Evolutionary conservation across 2,888 invertebrate species (phyloP), one percentile per base, ranked within the genome.

Genomic region (Onthophagus sagittarius): DNA sequence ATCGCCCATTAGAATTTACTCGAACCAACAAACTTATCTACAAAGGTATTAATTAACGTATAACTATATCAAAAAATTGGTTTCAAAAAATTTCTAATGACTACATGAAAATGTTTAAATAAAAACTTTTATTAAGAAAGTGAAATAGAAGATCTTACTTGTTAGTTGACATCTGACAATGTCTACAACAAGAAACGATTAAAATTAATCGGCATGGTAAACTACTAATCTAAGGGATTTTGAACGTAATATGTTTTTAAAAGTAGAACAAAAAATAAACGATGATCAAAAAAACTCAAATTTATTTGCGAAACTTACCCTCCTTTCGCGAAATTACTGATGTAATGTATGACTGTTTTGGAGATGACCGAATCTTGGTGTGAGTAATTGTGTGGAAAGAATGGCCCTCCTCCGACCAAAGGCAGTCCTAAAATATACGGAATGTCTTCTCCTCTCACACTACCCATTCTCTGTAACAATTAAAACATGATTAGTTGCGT

Each of bases 351-450:
- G 83, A 95, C 91, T 62, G 93, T 88, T 82, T 91, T 91, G 71
- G 95, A 92, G 65, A 95, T 90, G 80, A 90, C 89, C 80, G 91
- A 91, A 83, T 96, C 96, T 81, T 90, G 90, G 78, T 89, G 88
- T 39, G 93, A 93, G 87, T 92, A 96, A 86, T 96, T 95, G 85
- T 92, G 90, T n/a, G 89, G 89, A 82, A 89, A 89, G 79, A 89
- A 88, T 78, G 90, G 88, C 71, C 89, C 89, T 73, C 89, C 88
- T 70, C 88, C 87, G 5, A 92, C 89, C 73, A 95, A 84, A 53
- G 96, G 96, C 79, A 93, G 89, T 13, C 96, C 95, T 79, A 96
- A 87, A 83, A 94, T 91, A 86, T 93, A 96, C 72, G 95, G 93
- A 79, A 96, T 86, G 84, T 96, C 96, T 84, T 96, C 96, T 70